Evolutionary conservation across 2,113 vertebrate species (phyloP), one percentile per base, ranked within the genome.

Genomic region (Cercopithecus mona): DNA sequence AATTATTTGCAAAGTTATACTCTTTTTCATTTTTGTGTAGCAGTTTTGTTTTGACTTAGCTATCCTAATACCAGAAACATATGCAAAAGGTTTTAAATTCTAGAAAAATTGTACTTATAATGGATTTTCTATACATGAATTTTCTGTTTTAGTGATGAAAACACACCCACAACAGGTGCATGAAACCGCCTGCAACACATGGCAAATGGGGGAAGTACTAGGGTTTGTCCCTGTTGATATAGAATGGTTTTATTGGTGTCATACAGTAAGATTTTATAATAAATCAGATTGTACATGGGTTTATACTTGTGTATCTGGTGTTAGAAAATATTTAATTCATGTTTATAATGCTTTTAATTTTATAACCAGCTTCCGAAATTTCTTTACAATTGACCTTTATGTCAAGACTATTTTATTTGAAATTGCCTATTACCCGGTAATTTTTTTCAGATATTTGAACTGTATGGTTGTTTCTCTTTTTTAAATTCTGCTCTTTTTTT

Each of bases 101-200:
- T 52, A 81, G 59, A 81, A 75, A 92, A 76, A 76, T 23, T 84
- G 10, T 80, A 90, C 78, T 68, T 85, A 76, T 78, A 86, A n/a
- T 95, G 23, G 59, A 57, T 95, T 95, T 92, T 93, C 45, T 93
- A 81, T 50, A 45, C 25, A 13, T 84, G 50, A 83, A 48, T 84
- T 78, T 73, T 97, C 81, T 90, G 38, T n/a, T 17, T 75, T 84
- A 90, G 70, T 61, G 48, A 90, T 89, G 82, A 52, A 95, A 96
- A 97, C 98, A 97, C 98, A 93, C 97, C 97, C 98, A 95, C 73
- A 94, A 30, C 98, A 98, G 98, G 98, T 98, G 98, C 94, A 88
- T 10, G 48, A 95, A 97, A 95, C 81, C 18, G 90, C 97, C 92
- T n/a, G 57, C 72, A 82, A 89, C 96, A 96, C 96, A 97, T 97